Evolutionary conservation across 2,797 vertebrate species (phyloP), one percentile per base, ranked within the genome.

Genomic region (Holocentrus rufus): DNA sequence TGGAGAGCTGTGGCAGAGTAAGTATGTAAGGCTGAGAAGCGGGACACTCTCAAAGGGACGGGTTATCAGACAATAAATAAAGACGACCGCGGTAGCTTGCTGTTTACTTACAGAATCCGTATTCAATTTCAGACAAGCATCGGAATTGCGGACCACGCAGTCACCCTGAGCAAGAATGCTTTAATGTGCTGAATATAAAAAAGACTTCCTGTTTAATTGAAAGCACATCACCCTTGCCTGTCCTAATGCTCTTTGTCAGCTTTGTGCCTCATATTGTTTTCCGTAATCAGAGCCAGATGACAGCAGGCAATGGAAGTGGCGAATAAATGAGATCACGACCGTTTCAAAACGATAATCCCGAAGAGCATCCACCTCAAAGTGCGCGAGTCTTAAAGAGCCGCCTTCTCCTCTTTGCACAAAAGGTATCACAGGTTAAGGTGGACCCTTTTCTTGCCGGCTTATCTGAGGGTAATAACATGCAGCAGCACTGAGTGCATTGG

Each of bases 121-220:
- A 81, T 83, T 86, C 56, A 68, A 50, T 84, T 65, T 72, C 30
- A 80, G 46, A 54, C 46, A 55, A 77, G 36, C 7, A 44, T 53
- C 17, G 18, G 54, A 66, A 1, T 59, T 70, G 46, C 4, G 23
- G 8, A 56, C 18, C n/a, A 1, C 11, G 25, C 34, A 36, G 68
- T 30, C 25, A 5, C 46, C 31, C 73, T 50, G 22, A 50, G 74
- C 46, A 30, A 62, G 46, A 55, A 65, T 23, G 42, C 57, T 73
- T 22, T 49, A 79, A 79, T 73, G 73, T 65, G 70, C 67, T 18
- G 52, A 36, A 72, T 63, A 60, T 55, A 79, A 64, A 56, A 65
- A 69, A 60, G 7, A 81, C 49, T 34, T 79, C 74, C n/a, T 57
- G 63, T 84, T 84, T 87, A 90, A 92, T 88, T 88, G 87, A 90